Conservation (phyloP, 2,888 invertebrate species). For the Pristionchus entomophagus region DNA sequence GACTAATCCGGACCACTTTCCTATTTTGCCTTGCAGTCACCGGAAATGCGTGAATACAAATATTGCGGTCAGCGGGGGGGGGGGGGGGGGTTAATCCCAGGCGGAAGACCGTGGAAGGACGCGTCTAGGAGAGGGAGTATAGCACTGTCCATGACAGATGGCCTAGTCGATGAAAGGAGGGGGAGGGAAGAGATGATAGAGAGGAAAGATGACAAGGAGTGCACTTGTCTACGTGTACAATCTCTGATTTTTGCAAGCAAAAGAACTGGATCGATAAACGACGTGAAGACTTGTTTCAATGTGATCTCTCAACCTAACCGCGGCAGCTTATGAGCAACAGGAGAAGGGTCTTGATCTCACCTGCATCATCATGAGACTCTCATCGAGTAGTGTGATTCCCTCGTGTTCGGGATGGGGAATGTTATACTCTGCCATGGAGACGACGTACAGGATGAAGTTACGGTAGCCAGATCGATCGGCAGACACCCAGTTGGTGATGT, state of each 20-base stretch:
- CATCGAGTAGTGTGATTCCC: constrained; percentile 68
- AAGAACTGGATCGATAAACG: background rate
- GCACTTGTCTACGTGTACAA: background rate
- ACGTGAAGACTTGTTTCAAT: background rate
- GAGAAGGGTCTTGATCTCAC: background rate
- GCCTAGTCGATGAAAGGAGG: background rate
- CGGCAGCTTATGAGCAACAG: background rate
- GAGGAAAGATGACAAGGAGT: background rate
- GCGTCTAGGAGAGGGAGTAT: background rate
- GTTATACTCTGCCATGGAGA: constrained; percentile 71
- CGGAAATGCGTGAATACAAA: constrained; percentile 13
- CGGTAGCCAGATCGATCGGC: constrained; percentile 55
- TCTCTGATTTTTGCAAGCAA: no score
- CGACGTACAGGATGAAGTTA: constrained; percentile 71
- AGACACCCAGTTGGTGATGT: constrained; percentile 62
- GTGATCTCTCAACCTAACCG: background rate
- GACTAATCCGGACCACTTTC: constrained; percentile 15
- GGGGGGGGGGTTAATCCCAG: constrained; percentile 12
- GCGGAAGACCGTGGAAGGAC: background rate
- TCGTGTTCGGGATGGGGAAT: constrained; percentile 62
- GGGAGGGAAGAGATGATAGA: background rate
- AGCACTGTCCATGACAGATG: constrained; percentile 13
- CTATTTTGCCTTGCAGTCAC: background rate
- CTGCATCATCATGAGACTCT: constrained; percentile 60
- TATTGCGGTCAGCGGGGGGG: constrained; percentile 7